phyloP scores from a whole-genome alignment of 1,140 invertebrate genomes.

The Limonius californicus region DNA sequence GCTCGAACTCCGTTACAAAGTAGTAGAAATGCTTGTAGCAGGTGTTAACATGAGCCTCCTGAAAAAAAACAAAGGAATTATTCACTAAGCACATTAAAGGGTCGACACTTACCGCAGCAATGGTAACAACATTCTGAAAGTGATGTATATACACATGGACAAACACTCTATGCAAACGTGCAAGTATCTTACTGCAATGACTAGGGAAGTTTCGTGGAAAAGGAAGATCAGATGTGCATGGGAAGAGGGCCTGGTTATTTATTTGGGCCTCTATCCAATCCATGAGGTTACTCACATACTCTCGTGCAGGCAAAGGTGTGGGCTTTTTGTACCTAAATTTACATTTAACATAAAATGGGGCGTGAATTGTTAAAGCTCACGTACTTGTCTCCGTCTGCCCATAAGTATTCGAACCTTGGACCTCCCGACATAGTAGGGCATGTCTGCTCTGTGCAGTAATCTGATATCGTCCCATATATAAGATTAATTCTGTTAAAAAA shows the following conservation, averaged over 20 bases:
- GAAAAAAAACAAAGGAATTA: slow-evolving; percentile 25
- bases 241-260: slow-evolving; percentile 71
- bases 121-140: slow-evolving; percentile 84
- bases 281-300: slow-evolving; percentile 87
- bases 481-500: slow-evolving; percentile 96
- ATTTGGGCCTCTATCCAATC: slow-evolving; percentile 94
- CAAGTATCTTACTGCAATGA: slow-evolving; percentile 85
- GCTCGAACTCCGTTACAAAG: slow-evolving; percentile 85
- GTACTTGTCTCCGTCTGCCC: slow-evolving; percentile 78
- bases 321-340: slow-evolving; percentile 74
- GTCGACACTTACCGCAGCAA: slow-evolving; percentile 87
- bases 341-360: background rate
- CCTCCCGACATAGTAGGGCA: slow-evolving; percentile 94
- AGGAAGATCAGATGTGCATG: slow-evolving; percentile 67
- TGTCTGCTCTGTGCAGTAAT: slow-evolving; percentile 79
- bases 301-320: slow-evolving; percentile 78
- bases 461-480: slow-evolving; percentile 86
- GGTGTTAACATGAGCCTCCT: slow-evolving; percentile 95
- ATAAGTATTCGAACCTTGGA: slow-evolving; percentile 85
- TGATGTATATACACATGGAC: slow-evolving; percentile 98
- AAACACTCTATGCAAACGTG: slow-evolving; percentile 88
- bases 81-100: background rate
- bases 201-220: slow-evolving; percentile 83
- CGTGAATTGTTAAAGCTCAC: background rate
- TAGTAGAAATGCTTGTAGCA: slow-evolving; percentile 98